These are phyloP conservation scores for Serrognathus titanus DNA, from an alignment of 2,888 invertebrate genomes.

Conservation along the genomic window DNA sequence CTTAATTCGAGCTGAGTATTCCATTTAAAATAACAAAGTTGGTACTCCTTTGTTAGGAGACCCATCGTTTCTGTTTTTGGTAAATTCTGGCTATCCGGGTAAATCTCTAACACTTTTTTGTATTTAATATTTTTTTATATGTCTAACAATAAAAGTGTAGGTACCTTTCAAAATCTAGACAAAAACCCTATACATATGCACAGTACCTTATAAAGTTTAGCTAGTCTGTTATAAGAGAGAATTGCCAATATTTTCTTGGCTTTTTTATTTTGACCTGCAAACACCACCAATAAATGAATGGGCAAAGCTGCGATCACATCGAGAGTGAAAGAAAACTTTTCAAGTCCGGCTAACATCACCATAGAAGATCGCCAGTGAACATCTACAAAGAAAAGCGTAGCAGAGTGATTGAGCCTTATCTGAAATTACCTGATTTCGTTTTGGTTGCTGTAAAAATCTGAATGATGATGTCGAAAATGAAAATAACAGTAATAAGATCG, in stretches of 20 bases:
- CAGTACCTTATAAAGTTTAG: constrained; percentile 14
- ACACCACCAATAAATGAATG: constrained; percentile 1
- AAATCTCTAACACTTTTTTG: no score
- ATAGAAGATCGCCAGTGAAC: constrained; percentile 1
- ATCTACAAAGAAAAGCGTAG: not conserved
- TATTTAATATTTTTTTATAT: no score
- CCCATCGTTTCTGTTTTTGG: no score
- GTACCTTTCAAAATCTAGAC: no score
- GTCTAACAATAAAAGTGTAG: no score
- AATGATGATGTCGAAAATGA: constrained; percentile 8
- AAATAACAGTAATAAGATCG: constrained; percentile 2
- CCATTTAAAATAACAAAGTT: no score
- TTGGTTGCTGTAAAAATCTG: constrained; percentile 11
- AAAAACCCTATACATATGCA: no score
- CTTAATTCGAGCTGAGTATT: no score
- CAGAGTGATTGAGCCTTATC: not conserved
- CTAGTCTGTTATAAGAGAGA: constrained; percentile 9
- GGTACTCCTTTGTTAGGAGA: no score
- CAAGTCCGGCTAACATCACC: constrained; percentile 7
- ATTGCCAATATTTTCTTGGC: not conserved
- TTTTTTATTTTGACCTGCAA: not conserved
- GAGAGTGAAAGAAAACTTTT: constrained; percentile 8
- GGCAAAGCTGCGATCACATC: constrained; percentile 9
- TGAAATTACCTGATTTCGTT: constrained; percentile 10
- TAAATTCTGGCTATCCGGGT: no score